A percentile compares a stretch with the other conserved stretches of the same genome.
Conservation (phyloP, 2,888 invertebrate genomes). For the Xanthia icteritia region DNA sequence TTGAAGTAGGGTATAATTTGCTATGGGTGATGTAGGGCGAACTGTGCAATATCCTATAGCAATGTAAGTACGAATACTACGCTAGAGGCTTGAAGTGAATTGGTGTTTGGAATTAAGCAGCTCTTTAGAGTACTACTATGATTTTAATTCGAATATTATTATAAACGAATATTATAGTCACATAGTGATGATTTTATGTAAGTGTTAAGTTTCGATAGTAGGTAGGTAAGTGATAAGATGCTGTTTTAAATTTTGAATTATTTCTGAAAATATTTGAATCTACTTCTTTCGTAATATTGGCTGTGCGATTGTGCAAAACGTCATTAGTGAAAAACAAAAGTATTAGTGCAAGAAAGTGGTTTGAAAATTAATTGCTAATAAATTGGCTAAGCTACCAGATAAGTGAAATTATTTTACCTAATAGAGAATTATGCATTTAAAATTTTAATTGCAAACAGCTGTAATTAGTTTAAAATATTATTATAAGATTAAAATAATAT, state of each 20-base stretch:
- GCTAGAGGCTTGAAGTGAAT: conserved; percentile 9
- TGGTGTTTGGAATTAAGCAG: conserved; percentile 22
- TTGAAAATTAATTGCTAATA: neutral
- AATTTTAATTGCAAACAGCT: neutral
- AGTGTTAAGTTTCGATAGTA: no score
- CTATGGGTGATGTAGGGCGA: conserved; percentile 54
- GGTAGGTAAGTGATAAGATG: neutral
- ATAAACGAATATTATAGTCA: neutral
- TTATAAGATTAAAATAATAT: neutral
- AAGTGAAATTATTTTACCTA: neutral
- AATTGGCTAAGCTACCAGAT: neutral
- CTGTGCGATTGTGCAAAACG: neutral
- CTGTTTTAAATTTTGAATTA: no score
- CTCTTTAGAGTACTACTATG: neutral
- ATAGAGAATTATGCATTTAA: neutral
- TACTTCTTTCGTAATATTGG: neutral
- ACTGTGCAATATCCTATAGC: conserved; percentile 62
- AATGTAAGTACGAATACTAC: neutral
- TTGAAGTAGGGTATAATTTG: conserved; percentile 58
- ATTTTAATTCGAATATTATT: neutral
- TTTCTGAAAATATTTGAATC: neutral
- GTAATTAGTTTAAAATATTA: neutral
- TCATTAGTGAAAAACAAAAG: neutral
- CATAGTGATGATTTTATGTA: neutral
- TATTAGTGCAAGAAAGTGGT: neutral